These are phyloP conservation scores for Phasianus colchicus DNA, from an alignment of 2,113 vertebrate species.

Conservation along the genomic window DNA sequence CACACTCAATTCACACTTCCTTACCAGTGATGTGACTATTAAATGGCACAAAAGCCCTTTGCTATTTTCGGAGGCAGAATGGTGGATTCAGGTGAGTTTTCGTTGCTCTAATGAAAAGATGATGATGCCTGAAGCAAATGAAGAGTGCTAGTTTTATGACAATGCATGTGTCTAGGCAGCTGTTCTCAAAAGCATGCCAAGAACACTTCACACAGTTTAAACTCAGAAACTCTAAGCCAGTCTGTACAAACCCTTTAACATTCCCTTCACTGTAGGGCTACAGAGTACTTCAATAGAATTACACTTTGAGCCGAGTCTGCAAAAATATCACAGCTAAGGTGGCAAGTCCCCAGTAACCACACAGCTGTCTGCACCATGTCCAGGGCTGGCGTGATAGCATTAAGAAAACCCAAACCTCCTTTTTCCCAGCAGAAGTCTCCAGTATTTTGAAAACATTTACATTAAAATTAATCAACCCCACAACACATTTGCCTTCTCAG, in stretches of 20 bases:
- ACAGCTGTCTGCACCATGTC: not conserved
- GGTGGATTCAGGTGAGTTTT: not conserved
- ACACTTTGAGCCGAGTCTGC: not conserved
- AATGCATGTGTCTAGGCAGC: conserved; percentile 12
- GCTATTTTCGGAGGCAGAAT: not conserved
- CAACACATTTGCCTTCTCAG: not conserved
- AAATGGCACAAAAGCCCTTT: not conserved
- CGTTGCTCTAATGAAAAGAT: not conserved
- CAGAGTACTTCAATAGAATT: not conserved
- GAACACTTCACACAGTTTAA: conserved; percentile 32
- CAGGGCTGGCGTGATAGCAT: not conserved
- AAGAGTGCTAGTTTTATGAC: not conserved
- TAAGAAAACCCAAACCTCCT: not conserved
- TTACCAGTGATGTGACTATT: not conserved
- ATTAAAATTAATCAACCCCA: not conserved
- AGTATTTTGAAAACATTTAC: not conserved
- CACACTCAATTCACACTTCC: not conserved
- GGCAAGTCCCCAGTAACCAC: not conserved
- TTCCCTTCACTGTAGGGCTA: not conserved
- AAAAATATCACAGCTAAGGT: not conserved
- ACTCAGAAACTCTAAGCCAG: conserved; percentile 7
- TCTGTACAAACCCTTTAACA: not conserved
- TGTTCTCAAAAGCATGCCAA: conserved; percentile 26
- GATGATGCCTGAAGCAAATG: not conserved
- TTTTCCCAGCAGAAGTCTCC: not conserved